Base-by-base conservation (phyloP, 2,888 invertebrate genomes). In the Epinotia demarniana region DNA sequence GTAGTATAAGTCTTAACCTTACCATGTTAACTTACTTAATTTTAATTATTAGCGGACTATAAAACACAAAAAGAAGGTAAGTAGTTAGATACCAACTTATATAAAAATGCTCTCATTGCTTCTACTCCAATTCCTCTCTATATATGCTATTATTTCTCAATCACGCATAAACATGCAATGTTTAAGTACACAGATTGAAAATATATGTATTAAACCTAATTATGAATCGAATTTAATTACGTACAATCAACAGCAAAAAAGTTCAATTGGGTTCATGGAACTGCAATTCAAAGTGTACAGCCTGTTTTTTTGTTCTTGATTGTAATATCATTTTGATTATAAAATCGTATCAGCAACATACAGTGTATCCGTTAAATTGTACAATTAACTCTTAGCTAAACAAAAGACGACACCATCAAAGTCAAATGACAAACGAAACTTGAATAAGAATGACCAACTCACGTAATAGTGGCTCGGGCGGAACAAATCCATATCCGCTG, bases 401-500 rank as follows among this genome's bases (percentile, higher is more conserved):
- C 57, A 69, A 67, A 75, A 75, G 63, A 63, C 61, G 67, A 70
- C 68, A 66, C 72, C 46, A 43, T 49, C 49, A 46, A 73, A 75
- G 55, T 64, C 19, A 74, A 77, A 78, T 76, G 71, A 72, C 72
- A 77, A 77, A 70, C 57, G n/a, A 63, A 46, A 49, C 72, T 66
- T 39, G 27, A 66, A 74, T 49, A 77, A 79, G 79, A 58, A 68
- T 77, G 64, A 75, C 79, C 78, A 76, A 85, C 83, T 84, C 76
- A 83, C 80, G 74, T 75, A 80, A 75, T 63, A 70, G 83, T 84
- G 76, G 80, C 79, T 85, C 73, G 83, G 80, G 79, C 81, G 82
- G 78, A 87, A 85, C 84, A 84, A 87, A 86, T 88, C 84, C 92
- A 92, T 91, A 82, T 89, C 87, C 86, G 86, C 83, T 82, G 84